Conservation (phyloP, 2,888 invertebrate species). For the Tillus elongatus region DNA sequence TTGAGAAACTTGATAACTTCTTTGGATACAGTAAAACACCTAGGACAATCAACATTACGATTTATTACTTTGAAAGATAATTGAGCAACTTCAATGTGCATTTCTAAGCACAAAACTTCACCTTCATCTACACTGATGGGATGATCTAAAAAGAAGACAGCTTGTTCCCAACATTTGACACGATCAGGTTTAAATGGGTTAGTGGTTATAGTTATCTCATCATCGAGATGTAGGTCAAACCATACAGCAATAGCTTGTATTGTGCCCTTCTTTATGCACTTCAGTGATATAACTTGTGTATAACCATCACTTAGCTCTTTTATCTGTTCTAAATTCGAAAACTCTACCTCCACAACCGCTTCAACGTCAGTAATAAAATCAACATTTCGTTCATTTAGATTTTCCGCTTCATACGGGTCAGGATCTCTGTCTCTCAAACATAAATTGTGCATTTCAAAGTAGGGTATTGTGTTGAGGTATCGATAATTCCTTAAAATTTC, state of each 20-base stretch:
- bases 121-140: conserved; percentile 30
- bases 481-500: too few species aligned
- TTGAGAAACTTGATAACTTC: conserved; percentile 33
- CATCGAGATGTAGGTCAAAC: conserved; percentile 63
- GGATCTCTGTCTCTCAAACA: conserved; percentile 35
- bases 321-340: conserved; percentile 49
- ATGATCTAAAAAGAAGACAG: conserved; percentile 53
- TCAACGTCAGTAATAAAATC: conserved; percentile 51
- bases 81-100: conserved; percentile 11
- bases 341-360: conserved; percentile 52
- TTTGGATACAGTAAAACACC: conserved; percentile 29
- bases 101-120: conserved; percentile 21
- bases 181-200: conserved; percentile 46
- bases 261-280: conserved; percentile 43
- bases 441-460: too few species aligned
- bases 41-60: conserved; percentile 12
- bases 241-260: conserved; percentile 61
- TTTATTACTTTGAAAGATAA: conserved; percentile 10
- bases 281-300: conserved; percentile 31
- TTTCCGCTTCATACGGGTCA: conserved; percentile 63
- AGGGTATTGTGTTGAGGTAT: too few species aligned
- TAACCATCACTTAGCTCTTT: conserved; percentile 27
- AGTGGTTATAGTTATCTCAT: conserved; percentile 52
- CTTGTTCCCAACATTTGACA: conserved; percentile 69
- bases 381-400: conserved; percentile 47